Percentiles rank a stretch among this genome's conserved stretches.
Evolutionary conservation across 2,113 vertebrate genomes (phyloP).

Genomic region (Tenrec ecaudatus): DNA sequence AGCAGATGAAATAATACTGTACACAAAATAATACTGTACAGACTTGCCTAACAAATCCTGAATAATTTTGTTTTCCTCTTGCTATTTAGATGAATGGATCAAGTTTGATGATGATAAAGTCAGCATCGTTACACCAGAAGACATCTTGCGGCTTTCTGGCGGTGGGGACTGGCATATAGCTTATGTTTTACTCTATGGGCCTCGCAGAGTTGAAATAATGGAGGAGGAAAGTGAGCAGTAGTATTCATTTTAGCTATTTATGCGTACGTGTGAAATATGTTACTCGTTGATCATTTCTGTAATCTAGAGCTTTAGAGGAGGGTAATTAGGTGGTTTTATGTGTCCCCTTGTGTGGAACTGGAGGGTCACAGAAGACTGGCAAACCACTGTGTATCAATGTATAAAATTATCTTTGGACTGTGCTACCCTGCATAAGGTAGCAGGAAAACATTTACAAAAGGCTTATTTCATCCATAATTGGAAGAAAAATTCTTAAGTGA

Average conservation of each 20-base stretch:
- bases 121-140: conserved; percentile 97
- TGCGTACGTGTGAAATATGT: conserved; percentile 97
- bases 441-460: conserved; percentile 80
- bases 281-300: conserved; percentile 87
- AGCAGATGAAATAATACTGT: neutral
- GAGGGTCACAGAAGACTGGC: conserved; percentile 61
- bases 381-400: conserved; percentile 71
- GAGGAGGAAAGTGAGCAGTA: conserved; percentile 91
- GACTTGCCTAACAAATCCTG: neutral
- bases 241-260: conserved; percentile 91
- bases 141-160: conserved; percentile 97
- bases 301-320: conserved; percentile 85
- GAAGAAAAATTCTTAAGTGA: conserved; percentile 54
- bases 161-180: conserved; percentile 99
- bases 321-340: conserved; percentile 78
- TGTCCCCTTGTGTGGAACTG: conserved; percentile 75
- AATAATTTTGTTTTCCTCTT: neutral
- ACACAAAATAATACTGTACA: neutral
- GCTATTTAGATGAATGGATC: conserved; percentile 96
- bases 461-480: conserved; percentile 73
- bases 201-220: conserved; percentile 93
- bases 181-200: conserved; percentile 98
- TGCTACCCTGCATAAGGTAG: conserved; percentile 66
- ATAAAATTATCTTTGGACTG: conserved; percentile 70
- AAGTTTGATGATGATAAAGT: conserved; percentile 99